A percentile compares a stretch with the other conserved stretches of the same genome.
phyloP scores from a whole-genome alignment of 2,113 vertebrate genomes.

The Megalops atlanticus region DNA sequence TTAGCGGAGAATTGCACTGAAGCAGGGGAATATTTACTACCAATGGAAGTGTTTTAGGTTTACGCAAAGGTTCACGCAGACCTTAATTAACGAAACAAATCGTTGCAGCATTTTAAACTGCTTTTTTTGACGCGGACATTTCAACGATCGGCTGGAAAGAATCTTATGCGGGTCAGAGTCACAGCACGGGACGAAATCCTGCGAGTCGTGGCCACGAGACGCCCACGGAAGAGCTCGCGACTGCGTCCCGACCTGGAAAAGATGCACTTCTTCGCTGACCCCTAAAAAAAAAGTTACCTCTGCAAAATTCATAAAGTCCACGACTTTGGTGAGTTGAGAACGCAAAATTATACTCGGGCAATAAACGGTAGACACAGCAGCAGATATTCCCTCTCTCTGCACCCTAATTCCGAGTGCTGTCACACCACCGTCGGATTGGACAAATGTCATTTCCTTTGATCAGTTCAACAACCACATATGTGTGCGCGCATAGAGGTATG shows the following conservation, averaged over 20 bases:
- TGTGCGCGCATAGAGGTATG: too few relatives aligned
- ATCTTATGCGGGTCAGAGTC: neutral
- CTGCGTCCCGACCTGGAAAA: slow-evolving; percentile 11
- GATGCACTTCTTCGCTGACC: neutral
- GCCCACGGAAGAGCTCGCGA: slow-evolving; percentile 25
- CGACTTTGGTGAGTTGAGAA: neutral
- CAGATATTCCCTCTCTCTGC: neutral
- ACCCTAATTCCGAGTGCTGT: too few relatives aligned
- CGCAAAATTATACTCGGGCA: neutral
- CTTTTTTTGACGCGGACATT: slow-evolving; percentile 25
- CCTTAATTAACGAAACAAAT: slow-evolving; percentile 9
- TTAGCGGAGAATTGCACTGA: slow-evolving; percentile 56
- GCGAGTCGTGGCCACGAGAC: slow-evolving; percentile 23
- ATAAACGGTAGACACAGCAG: neutral
- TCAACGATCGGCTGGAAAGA: slow-evolving; percentile 9
- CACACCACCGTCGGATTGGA: neutral
- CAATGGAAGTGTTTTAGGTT: slow-evolving; percentile 31
- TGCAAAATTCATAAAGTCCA: neutral
- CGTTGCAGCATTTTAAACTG: neutral
- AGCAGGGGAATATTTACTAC: slow-evolving; percentile 56
- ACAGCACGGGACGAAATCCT: neutral
- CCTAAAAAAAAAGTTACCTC: neutral
- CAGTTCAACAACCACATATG: too few relatives aligned
- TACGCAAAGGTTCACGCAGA: neutral
- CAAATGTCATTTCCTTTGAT: neutral